Evolutionary conservation across 53 echinoderm and acorn worm genomes (phyloP), one percentile per base, ranked within the genome.

Genomic region (Echinarachnius parma): DNA sequence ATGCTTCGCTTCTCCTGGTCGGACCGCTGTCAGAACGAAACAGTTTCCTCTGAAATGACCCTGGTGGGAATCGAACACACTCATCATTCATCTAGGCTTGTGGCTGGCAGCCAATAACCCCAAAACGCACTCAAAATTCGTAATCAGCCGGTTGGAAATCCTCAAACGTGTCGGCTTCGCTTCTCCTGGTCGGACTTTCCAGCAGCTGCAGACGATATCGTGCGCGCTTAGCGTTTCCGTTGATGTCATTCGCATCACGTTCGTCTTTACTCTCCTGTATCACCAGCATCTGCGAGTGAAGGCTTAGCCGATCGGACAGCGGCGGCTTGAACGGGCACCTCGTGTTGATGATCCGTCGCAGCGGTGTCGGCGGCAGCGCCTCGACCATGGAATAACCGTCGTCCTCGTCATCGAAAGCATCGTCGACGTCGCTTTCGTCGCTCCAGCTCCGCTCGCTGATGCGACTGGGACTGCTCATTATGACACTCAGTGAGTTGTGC

Each of bases 351-450:
- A 69, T 69, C 25, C 27, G 18, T 14, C 70, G 33, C 11, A 69
- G 53, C 34, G 70, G 70, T 26, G 70, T 69, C 53, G 70, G 70
- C 31, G 70, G 70, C 53, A 69, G 9, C 33, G 70, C 70, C 22
- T 69, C 70, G 21, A 14, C 31, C 53, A 69, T 69, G 13, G 70
- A 53, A 13, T 31, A 53, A 5, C 31, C 33, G 35, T 61, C 37
- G 25, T 53, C 64, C 26, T 39, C 42, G 9, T 53, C 77, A 33
- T 16, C 21, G 9, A 31, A 48, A 34, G 29, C 48, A 21, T 66
- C 66, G 15, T 22, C 24, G 25, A 18, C 25, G 3, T 27, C 63
- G 26, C 25, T 28, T 54, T 55, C 55, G 14, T 33, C 34, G 26
- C 49, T 50, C 11, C 37, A 36, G 27, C 39, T 46, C n/a, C 66